Percentiles rank a stretch among this genome's conserved stretches.
Evolutionary conservation across 1,140 invertebrate genomes (phyloP).

Genomic region (Halictus rubicundus): DNA sequence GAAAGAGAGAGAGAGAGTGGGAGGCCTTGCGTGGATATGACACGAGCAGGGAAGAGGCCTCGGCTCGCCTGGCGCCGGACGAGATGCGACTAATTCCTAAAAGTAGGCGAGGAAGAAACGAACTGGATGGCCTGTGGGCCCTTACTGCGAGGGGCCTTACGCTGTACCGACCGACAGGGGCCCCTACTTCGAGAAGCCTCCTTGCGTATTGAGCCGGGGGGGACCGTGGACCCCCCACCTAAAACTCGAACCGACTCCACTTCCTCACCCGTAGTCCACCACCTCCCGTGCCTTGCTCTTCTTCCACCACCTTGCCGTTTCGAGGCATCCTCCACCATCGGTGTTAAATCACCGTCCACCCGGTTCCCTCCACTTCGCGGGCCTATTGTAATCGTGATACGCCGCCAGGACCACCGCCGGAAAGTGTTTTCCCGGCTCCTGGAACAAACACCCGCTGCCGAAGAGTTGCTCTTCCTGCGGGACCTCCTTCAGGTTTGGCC

Average conservation of each 20-base stretch:
- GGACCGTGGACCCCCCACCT: slow-evolving; percentile 35
- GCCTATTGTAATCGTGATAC: background rate
- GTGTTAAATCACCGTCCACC: background rate
- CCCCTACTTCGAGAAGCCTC: slow-evolving; percentile 65
- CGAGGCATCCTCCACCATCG: slow-evolving; percentile 15
- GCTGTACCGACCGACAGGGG: slow-evolving; percentile 51
- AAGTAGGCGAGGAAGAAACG: slow-evolving; percentile 75
- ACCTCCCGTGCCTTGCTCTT: slow-evolving; percentile 8
- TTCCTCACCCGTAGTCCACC: background rate
- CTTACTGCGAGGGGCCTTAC: slow-evolving; percentile 77
- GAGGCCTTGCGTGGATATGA: slow-evolving; percentile 1
- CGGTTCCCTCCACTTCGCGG: background rate
- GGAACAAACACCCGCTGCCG: too few relatives aligned
- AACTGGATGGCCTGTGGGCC: slow-evolving; percentile 77
- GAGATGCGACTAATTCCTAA: slow-evolving; percentile 74
- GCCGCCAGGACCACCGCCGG: too few relatives aligned
- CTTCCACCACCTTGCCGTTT: slow-evolving; percentile 29
- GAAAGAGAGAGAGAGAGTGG: slow-evolving; percentile 4
- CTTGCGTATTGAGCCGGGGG: slow-evolving; percentile 31
- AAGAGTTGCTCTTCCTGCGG: too few relatives aligned
- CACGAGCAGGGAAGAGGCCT: slow-evolving; percentile 32
- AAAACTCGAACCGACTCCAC: slow-evolving; percentile 11
- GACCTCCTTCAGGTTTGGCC: too few relatives aligned
- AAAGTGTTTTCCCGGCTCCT: background rate
- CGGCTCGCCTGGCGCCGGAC: slow-evolving; percentile 61